A percentile compares a stretch with the other conserved stretches of the same genome.
These are phyloP conservation scores for Morus bassanus DNA, from an alignment of 2,797 vertebrate species.

Conservation along the genomic window DNA sequence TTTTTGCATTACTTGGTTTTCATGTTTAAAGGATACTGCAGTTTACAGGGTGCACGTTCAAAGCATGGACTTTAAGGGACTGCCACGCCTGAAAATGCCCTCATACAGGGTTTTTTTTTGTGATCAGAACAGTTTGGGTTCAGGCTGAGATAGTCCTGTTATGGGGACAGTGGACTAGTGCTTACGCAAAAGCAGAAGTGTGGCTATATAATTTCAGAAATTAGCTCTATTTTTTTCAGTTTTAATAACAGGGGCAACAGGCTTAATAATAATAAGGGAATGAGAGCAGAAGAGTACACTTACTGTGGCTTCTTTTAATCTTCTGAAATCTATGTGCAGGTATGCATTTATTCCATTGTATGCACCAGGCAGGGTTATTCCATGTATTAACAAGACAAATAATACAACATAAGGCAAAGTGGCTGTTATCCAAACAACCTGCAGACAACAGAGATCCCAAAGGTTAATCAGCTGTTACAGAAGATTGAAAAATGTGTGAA, in stretches of 20 bases:
- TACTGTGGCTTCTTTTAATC: slow-evolving; percentile 91
- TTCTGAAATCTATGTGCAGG: slow-evolving; percentile 90
- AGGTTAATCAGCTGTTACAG: background rate
- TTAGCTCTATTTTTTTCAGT: background rate
- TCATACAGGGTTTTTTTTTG: background rate
- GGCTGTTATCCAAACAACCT: slow-evolving; percentile 99
- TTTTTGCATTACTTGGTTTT: background rate
- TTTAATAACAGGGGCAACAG: background rate
- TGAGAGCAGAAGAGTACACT: slow-evolving; percentile 42
- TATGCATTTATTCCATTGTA: slow-evolving; percentile 92
- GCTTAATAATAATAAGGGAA: background rate
- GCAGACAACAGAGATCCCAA: slow-evolving; percentile 17
- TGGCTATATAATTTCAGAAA: background rate
- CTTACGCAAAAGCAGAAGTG: background rate
- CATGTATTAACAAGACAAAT: slow-evolving; percentile 92
- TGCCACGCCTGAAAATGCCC: background rate
- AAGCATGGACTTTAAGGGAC: background rate
- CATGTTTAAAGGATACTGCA: background rate
- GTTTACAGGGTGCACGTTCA: background rate
- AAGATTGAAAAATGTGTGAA: background rate
- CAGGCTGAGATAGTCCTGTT: background rate
- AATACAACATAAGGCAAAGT: slow-evolving; percentile 96
- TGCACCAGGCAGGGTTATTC: slow-evolving; percentile 92
- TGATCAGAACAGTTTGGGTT: background rate
- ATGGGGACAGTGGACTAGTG: background rate